Conservation (phyloP, 1,140 invertebrate genomes). For the Laupala kohalensis region DNA sequence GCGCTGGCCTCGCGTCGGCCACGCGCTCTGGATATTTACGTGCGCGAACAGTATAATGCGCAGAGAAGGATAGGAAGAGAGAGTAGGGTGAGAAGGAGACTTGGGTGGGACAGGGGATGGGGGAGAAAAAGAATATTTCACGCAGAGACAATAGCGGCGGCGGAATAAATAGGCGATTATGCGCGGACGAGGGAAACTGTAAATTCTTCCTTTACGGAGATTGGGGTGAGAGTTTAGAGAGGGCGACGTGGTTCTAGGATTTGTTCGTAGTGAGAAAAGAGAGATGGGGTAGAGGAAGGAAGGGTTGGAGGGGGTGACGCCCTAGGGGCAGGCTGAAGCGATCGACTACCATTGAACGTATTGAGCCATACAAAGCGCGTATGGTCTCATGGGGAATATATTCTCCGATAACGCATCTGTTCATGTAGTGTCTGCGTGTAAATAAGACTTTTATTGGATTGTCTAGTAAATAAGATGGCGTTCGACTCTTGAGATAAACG, state of each 20-base stretch:
- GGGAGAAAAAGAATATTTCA: neutral
- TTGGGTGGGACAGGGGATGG: neutral
- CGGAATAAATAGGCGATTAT: neutral
- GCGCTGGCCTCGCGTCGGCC: neutral
- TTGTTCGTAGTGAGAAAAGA: too few relatives aligned
- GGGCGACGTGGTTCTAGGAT: too few relatives aligned
- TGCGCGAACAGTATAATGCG: neutral
- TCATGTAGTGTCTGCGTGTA: too few relatives aligned
- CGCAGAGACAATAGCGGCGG: neutral
- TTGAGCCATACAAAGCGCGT: too few relatives aligned
- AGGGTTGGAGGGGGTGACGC: neutral
- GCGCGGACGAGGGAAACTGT: neutral
- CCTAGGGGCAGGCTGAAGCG: neutral
- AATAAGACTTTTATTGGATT: too few relatives aligned
- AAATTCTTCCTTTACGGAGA: neutral
- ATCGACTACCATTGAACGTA: too few relatives aligned
- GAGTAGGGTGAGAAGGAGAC: neutral
- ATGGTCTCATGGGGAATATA: too few relatives aligned
- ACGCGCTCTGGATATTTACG: neutral
- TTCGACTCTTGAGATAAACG: too few relatives aligned
- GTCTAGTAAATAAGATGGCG: too few relatives aligned
- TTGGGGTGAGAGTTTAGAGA: neutral
- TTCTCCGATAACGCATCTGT: too few relatives aligned
- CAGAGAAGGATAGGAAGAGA: neutral
- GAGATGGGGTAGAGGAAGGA: neutral